phyloP scores from a whole-genome alignment of 2,888 invertebrate species.

The Andrena praecox region DNA sequence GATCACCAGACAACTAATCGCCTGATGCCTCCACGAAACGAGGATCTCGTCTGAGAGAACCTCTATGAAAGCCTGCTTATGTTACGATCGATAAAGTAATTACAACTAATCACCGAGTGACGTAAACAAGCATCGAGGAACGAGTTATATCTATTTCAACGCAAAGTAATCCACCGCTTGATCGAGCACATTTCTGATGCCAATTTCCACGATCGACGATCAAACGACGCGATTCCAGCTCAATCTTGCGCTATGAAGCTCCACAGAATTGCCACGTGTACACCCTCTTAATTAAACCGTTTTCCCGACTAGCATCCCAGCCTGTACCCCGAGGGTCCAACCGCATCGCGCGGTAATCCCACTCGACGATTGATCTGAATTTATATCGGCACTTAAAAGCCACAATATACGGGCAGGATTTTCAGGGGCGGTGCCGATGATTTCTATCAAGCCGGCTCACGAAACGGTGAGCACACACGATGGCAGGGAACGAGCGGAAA shows the following conservation, averaged over 20 bases:
- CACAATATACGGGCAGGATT: neutral
- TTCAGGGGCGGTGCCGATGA: neutral
- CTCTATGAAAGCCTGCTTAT: neutral
- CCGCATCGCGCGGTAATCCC: neutral
- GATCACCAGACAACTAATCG: slow-evolving; percentile 1
- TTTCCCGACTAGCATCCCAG: slow-evolving; percentile 1
- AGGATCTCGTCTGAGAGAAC: neutral
- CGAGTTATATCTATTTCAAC: neutral
- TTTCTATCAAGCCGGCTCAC: neutral
- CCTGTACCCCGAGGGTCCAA: neutral
- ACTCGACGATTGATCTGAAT: neutral
- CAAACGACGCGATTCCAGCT: neutral
- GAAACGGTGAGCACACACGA: no score
- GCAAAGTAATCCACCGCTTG: slow-evolving; percentile 6
- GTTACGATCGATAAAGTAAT: slow-evolving; percentile 9
- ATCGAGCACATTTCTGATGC: neutral
- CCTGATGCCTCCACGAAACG: neutral
- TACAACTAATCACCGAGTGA: neutral
- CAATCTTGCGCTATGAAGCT: neutral
- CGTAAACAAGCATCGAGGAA: slow-evolving; percentile 2
- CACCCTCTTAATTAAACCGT: slow-evolving; percentile 19
- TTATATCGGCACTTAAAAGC: neutral
- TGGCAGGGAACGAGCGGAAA: slow-evolving; percentile 11
- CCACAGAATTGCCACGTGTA: neutral
- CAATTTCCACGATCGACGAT: neutral